phyloP scores from a whole-genome alignment of 2,888 invertebrate species.

The Epinotia demarniana region DNA sequence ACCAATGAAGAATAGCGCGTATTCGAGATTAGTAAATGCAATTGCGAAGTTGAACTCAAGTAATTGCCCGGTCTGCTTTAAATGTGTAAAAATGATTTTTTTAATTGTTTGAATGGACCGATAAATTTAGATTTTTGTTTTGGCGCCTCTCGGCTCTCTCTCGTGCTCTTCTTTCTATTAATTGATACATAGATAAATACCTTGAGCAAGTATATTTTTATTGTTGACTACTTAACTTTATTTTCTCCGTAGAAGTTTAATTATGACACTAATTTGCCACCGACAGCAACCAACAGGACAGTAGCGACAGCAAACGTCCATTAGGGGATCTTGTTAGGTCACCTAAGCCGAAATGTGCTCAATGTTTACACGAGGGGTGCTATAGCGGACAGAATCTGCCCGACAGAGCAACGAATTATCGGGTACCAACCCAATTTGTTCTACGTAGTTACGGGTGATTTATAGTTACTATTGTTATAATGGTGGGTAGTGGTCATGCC shows the following conservation, averaged over 20 bases:
- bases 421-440: neutral
- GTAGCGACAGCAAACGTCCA: constrained; percentile 17
- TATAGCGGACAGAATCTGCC: neutral
- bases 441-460: neutral
- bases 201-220: neutral
- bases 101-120: too few species aligned
- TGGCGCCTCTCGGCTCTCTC: too few species aligned
- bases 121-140: too few species aligned
- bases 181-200: too few species aligned
- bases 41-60: too few species aligned
- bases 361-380: neutral
- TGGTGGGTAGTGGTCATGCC: too few species aligned
- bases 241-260: neutral
- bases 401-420: neutral
- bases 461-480: too few species aligned
- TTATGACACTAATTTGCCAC: neutral
- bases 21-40: too few species aligned
- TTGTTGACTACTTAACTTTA: neutral
- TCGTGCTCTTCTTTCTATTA: too few species aligned
- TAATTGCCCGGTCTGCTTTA: too few species aligned
- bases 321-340: constrained; percentile 21
- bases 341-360: constrained; percentile 19
- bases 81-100: too few species aligned
- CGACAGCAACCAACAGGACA: neutral
- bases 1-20: too few species aligned